Evolutionary conservation across 1,140 invertebrate species (phyloP), one percentile per base, ranked within the genome.

Genomic region (Batillaria attramentaria): DNA sequence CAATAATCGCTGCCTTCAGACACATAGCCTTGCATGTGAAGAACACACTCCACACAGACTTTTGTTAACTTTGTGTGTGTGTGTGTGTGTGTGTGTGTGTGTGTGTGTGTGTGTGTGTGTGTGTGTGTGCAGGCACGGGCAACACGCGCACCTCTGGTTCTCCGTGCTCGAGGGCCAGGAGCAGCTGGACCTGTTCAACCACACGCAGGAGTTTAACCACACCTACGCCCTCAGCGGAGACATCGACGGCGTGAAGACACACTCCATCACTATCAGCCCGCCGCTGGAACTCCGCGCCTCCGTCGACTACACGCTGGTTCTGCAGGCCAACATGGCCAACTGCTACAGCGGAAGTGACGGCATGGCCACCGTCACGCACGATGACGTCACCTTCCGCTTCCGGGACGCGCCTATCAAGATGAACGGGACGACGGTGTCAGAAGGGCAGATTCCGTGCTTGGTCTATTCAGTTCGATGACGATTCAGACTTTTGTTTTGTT

Each of bases 361-460:
- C 54, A 62, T 62, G 73, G 70, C 54, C n/a, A 37, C 37, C n/a
- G 72, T 75, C 54, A 28, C 54, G n/a, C 57, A 54, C n/a, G 73
- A 75, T 75, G 73, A 75, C 54, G 73, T 33, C 57, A 65, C 1
- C 39, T 75, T 75, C 73, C 54, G 73, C 54, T 75, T 75, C 73
- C 73, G 73, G 73, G 73, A 75, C 28, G 73, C 73, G 37, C 73
- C 13, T 18, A 54, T 75, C 4, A 75, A 75, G 54, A 3, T 75
- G 54, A 75, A 75, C 73, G 57, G 54, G n/a, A 75, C 73, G 73
- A 75, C 73, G 20, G 73, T 75, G n/a, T 75, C 73, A 2, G 73
- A 75, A 39, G 73, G 73, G 3, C 73, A 75, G 73, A 62, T 75
- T n/a, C 50, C 73, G 20, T 33, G 54, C 35, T 42, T 75, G 13